These are phyloP conservation scores for Tachina lurida DNA, from an alignment of 2,888 invertebrate species.

Conservation along the genomic window DNA sequence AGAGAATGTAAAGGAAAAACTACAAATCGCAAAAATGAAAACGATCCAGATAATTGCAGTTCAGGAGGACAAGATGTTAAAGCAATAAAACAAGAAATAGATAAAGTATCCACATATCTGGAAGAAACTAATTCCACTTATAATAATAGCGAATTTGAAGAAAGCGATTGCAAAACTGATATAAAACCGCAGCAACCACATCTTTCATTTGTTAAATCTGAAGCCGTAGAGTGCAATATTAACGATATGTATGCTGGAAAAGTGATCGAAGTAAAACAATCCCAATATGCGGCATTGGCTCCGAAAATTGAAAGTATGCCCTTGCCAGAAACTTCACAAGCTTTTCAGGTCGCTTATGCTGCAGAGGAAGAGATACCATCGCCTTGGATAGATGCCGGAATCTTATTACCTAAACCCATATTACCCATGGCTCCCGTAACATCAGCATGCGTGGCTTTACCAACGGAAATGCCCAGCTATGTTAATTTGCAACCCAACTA, in stretches of 20 bases:
- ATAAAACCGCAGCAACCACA: conserved; percentile 15
- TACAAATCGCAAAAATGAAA: conserved; percentile 52
- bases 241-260: conserved; percentile 60
- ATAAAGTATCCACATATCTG: conserved; percentile 7
- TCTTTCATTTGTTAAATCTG: conserved; percentile 70
- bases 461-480: conserved; percentile 82
- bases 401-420: conserved; percentile 85
- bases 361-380: conserved; percentile 90
- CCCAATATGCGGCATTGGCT: conserved; percentile 50
- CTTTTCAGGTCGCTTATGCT: conserved; percentile 88
- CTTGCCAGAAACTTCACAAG: conserved; percentile 84
- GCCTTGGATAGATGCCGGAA: conserved; percentile 90
- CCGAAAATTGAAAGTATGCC: conserved; percentile 75
- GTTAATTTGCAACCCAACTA: conserved; percentile 80
- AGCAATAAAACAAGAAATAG: conserved; percentile 52
- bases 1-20: conserved; percentile 69
- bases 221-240: conserved; percentile 64
- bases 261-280: conserved; percentile 58
- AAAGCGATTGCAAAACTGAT: conserved; percentile 26
- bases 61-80: conserved; percentile 4
- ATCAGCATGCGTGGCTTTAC: conserved; percentile 82
- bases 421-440: conserved; percentile 86
- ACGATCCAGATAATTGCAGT: conserved; percentile 44
- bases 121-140: conserved; percentile 63
- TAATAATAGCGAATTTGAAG: conserved; percentile 58